Evolutionary conservation across 2,113 vertebrate genomes (phyloP).

Genomic region (Peucedramus taeniatus): DNA sequence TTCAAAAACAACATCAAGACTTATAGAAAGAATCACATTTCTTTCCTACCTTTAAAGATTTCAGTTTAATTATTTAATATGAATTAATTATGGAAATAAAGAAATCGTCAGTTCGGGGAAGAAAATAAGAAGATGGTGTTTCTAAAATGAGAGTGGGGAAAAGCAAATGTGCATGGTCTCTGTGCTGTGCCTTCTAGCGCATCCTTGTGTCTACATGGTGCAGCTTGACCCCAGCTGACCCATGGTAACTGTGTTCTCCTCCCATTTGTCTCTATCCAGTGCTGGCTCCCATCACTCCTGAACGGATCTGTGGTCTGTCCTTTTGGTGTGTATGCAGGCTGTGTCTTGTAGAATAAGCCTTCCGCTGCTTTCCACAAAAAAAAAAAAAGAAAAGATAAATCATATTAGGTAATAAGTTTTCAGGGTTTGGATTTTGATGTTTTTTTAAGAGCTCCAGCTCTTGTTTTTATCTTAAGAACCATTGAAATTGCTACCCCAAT

Average conservation of each 20-base stretch:
- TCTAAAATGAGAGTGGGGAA: background rate
- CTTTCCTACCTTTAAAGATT: background rate
- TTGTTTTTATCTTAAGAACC: slow-evolving; percentile 43
- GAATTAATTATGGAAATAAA: background rate
- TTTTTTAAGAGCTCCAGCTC: background rate
- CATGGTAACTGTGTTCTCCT: fast-evolving
- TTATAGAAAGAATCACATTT: background rate
- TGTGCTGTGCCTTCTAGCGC: background rate
- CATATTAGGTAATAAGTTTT: background rate
- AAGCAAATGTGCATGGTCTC: background rate
- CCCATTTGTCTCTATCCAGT: background rate
- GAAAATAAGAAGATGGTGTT: background rate
- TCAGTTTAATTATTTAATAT: background rate
- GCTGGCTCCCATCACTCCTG: background rate
- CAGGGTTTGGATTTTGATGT: background rate
- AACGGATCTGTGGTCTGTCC: fast-evolving
- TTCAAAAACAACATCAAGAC: background rate
- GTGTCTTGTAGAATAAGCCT: background rate
- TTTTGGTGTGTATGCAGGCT: background rate
- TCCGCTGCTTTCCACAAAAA: background rate
- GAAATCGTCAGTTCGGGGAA: background rate
- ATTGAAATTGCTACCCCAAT: background rate
- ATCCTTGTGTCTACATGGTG: background rate
- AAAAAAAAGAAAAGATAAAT: too few species aligned
- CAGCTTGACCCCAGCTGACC: background rate